Evolutionary conservation across 2,113 vertebrate species (phyloP).

Genomic region (Poeciliopsis occidentalis): DNA sequence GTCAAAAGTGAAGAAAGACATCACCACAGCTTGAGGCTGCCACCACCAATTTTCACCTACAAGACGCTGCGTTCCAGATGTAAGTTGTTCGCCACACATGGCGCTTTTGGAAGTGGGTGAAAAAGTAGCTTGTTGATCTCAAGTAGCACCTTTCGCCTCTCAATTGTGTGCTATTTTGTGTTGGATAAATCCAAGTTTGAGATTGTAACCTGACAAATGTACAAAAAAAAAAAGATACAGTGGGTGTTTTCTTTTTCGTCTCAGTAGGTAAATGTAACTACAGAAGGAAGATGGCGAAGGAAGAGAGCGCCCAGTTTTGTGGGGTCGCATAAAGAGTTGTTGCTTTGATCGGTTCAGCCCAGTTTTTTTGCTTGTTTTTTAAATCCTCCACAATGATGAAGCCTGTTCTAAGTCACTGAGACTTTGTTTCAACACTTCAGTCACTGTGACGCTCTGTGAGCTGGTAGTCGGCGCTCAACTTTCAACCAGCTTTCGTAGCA

Average conservation of each 20-base stretch:
- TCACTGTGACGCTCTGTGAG: constrained; percentile 44
- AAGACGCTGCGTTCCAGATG: not conserved
- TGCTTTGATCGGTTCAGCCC: constrained; percentile 14
- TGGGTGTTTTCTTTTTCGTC: constrained; percentile 3
- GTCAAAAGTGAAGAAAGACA: not conserved
- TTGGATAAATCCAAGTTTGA: not conserved
- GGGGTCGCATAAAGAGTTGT: not conserved
- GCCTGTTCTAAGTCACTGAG: constrained; percentile 49
- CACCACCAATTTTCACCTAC: no score
- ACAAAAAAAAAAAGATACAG: not conserved
- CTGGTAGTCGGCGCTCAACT: constrained; percentile 14
- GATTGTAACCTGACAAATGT: not conserved
- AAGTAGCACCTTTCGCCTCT: not conserved
- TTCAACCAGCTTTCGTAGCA: constrained; percentile 22
- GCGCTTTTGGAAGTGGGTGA: no score
- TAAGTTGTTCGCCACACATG: not conserved
- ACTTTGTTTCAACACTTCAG: constrained; percentile 42
- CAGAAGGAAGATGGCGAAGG: constrained; percentile 28
- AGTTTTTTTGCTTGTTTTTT: not conserved
- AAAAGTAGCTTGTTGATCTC: no score
- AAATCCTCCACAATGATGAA: not conserved
- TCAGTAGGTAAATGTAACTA: constrained; percentile 29
- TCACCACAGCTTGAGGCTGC: no score
- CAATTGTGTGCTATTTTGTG: not conserved
- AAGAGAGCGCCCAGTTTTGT: not conserved